Evolutionary conservation across 2,797 vertebrate genomes (phyloP).

Genomic region (Melopsittacus undulatus): DNA sequence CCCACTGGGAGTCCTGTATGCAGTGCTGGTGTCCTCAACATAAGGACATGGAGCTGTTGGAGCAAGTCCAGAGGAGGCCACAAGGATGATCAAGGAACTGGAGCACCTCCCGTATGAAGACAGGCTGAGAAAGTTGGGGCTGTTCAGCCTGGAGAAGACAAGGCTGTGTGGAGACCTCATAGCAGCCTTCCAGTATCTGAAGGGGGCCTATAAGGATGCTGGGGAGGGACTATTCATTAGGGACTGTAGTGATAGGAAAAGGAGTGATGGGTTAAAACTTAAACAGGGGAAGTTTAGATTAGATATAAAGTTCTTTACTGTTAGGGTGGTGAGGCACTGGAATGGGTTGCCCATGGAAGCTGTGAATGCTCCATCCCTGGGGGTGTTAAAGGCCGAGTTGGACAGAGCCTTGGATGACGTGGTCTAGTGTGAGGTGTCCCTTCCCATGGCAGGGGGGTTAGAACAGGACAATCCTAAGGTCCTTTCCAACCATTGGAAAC

Average conservation of each 20-base stretch:
- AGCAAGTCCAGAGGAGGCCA: background rate
- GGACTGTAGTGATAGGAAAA: background rate
- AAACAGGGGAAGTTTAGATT: no score
- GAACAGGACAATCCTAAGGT: background rate
- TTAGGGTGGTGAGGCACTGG: background rate
- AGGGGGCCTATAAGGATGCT: background rate
- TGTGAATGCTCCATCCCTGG: background rate
- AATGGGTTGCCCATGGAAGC: background rate
- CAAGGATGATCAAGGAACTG: background rate
- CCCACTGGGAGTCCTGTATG: background rate
- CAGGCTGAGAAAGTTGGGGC: background rate
- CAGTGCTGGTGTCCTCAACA: background rate
- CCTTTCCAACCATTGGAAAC: background rate
- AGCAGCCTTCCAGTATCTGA: background rate
- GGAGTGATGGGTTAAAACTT: no score
- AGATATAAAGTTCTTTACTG: background rate
- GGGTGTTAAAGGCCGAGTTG: fast-evolving
- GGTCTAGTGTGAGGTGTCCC: background rate
- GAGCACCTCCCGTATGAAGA: background rate
- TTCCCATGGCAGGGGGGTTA: background rate
- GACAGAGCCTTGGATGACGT: background rate
- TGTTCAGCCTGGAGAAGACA: background rate
- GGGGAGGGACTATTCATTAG: background rate
- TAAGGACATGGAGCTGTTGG: background rate
- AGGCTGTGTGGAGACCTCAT: background rate